phyloP scores from a whole-genome alignment of 2,888 invertebrate genomes.

The Scaptomyza polygonia region DNA sequence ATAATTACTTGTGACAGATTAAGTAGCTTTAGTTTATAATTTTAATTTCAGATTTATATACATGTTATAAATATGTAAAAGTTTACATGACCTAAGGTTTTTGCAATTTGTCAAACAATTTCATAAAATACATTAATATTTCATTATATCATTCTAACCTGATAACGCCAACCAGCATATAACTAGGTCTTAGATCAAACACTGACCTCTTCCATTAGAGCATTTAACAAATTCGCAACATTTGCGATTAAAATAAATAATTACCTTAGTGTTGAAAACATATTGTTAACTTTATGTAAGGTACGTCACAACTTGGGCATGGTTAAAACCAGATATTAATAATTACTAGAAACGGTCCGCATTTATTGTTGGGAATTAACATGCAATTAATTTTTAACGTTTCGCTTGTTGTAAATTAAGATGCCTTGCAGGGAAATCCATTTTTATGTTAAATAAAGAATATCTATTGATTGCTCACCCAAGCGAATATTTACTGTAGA shows the following conservation, averaged over 20 bases:
- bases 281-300: not conserved
- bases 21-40: too few species aligned
- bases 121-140: too few species aligned
- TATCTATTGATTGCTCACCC: not conserved
- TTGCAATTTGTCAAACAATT: too few species aligned
- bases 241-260: not conserved
- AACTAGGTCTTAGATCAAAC: not conserved
- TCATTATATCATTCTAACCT: not conserved
- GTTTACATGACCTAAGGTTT: too few species aligned
- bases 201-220: slow-evolving; percentile 3
- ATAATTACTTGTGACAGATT: too few species aligned
- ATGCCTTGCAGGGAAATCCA: slow-evolving; percentile 2
- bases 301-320: not conserved
- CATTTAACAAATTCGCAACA: not conserved
- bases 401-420: not conserved
- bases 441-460: not conserved
- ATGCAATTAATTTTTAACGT: slow-evolving; percentile 16
- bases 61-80: too few species aligned
- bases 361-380: slow-evolving; percentile 9
- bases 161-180: slow-evolving; percentile 5
- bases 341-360: not conserved
- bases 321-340: slow-evolving; percentile 3
- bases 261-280: not conserved
- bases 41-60: too few species aligned
- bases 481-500: not conserved